Evolutionary conservation across 2,113 vertebrate genomes (phyloP), one percentile per base, ranked within the genome.

Genomic region (Poeciliopsis prolifica): DNA sequence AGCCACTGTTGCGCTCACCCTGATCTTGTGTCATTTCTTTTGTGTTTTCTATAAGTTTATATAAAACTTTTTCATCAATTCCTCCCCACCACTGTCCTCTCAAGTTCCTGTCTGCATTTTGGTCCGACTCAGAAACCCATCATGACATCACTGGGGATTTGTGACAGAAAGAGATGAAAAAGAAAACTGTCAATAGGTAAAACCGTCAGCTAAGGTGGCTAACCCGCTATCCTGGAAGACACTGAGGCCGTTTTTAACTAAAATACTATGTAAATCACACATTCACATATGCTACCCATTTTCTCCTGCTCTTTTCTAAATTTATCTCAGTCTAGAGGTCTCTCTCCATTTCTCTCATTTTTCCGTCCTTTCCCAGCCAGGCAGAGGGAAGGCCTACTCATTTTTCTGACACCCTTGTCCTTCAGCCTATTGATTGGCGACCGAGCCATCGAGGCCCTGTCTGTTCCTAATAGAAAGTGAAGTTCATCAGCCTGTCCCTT

Each of bases 351-450:
- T 54, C 24, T 48, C 24, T 19, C 26, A 30, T 67, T 37, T 60
- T 24, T 33, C 30, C 44, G 26, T n/a, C 62, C 24, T 40, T 42
- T 86, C 77, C 68, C 75, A 71, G 69, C 79, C 74, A 77, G 80
- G 60, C 79, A 75, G 82, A 87, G 86, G 54, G 65, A 92, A 89
- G 84, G 88, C 84, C 90, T 88, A 91, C 90, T 91, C 82, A 90
- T 93, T 94, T 94, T 93, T 78, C 87, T 94, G 91, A 94, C 93
- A 94, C 84, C 70, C 85, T 89, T 92, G 93, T 95, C 92, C 94
- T 95, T 94, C 92, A 94, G 90, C 85, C 89, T 94, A 94, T 95
- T 93, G 93, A 95, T 94, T 91, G 89, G 89, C 73, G 70, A 83
- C 87, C 5, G 75, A 89, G 88, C 84, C 60, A 79, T 81, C 80